Conservation (phyloP, 2,113 vertebrate genomes). For the Serinus canaria region DNA sequence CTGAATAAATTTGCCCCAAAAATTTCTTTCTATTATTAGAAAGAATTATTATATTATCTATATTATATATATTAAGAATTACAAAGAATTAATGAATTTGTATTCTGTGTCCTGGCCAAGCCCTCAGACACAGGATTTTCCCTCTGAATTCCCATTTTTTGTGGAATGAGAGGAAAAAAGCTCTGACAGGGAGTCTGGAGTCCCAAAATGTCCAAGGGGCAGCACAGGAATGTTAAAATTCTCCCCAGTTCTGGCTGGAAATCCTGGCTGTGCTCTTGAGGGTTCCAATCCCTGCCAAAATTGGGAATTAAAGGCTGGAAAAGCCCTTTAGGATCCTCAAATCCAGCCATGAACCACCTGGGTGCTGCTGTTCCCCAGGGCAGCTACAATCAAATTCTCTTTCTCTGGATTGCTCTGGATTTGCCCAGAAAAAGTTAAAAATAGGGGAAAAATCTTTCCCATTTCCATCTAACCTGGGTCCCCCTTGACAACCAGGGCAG, state of each 20-base stretch:
- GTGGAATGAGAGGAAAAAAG: neutral
- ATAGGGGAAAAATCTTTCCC: fast-evolving
- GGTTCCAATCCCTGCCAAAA: neutral
- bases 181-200: neutral
- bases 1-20: neutral
- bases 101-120: neutral
- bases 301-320: neutral
- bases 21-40: no score
- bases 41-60: no score
- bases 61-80: no score
- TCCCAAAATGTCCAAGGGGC: neutral
- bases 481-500: no score
- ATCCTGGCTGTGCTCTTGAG: neutral
- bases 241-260: neutral
- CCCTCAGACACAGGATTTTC: neutral
- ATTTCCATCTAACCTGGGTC: neutral
- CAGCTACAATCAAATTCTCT: neutral
- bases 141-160: neutral
- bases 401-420: neutral
- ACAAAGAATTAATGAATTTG: neutral
- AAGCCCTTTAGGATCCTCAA: neutral
- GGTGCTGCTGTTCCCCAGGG: neutral
- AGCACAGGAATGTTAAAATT: neutral
- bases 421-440: neutral
- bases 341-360: neutral